Conservation (phyloP, 1,140 invertebrate species). For the Helicoverpa zea region DNA sequence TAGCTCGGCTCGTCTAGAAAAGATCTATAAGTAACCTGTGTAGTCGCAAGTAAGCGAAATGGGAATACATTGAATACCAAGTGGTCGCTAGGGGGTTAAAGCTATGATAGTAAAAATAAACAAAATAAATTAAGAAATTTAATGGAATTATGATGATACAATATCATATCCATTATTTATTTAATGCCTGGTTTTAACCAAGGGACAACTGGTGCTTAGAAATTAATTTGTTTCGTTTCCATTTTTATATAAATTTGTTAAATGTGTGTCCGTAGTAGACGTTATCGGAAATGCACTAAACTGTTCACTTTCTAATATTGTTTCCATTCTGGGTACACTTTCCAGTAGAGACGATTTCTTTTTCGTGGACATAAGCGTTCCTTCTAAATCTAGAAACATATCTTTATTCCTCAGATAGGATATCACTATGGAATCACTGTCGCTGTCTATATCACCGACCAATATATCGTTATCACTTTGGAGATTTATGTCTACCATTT, state of each 20-base stretch:
- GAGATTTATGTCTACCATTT: constrained; percentile 69
- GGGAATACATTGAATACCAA: too few relatives aligned
- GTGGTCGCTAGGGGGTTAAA: too few relatives aligned
- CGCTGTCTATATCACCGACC: constrained; percentile 49
- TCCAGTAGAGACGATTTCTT: constrained; percentile 68
- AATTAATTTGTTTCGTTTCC: constrained; percentile 5
- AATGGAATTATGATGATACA: constrained; percentile 13
- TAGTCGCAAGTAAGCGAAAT: too few relatives aligned
- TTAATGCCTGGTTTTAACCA: background rate
- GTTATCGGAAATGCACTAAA: constrained; percentile 52
- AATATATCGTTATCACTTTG: constrained; percentile 68
- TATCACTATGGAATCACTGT: constrained; percentile 67
- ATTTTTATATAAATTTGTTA: constrained; percentile 1
- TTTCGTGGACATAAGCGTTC: constrained; percentile 54
- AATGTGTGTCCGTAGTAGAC: constrained; percentile 29
- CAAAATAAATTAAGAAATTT: background rate
- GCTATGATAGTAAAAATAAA: background rate
- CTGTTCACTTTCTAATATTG: constrained; percentile 68
- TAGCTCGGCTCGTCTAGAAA: too few relatives aligned
- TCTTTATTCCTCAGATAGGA: constrained; percentile 68
- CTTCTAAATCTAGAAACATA: constrained; percentile 54
- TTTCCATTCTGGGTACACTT: constrained; percentile 74
- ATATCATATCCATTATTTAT: background rate
- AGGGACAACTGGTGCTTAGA: background rate
- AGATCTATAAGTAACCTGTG: too few relatives aligned